Evolutionary conservation across 2,888 invertebrate genomes (phyloP).

Genomic region (Nysson spinosus): DNA sequence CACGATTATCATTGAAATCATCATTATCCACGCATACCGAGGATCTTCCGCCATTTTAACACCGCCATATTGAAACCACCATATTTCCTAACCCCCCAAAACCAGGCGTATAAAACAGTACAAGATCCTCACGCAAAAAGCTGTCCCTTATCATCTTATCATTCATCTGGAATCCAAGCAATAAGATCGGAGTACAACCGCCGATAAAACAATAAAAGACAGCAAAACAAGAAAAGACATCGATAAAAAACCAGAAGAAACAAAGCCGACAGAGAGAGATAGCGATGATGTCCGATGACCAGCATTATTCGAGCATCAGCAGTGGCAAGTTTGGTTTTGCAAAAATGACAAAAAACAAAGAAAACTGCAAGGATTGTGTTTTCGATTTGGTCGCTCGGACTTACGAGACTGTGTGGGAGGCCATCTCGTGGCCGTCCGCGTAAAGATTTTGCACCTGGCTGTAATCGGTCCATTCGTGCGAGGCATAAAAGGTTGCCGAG

Average conservation of each 20-base stretch:
- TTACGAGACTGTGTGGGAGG: constrained; percentile 98
- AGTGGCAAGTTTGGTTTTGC: not conserved
- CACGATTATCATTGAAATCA: no score
- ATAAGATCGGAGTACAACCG: no score
- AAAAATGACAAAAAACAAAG: not conserved
- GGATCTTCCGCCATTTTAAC: no score
- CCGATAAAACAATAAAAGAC: no score
- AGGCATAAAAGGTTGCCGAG: constrained; percentile 97
- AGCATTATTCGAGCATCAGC: not conserved
- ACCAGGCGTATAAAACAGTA: no score
- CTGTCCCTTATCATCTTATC: no score
- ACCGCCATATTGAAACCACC: no score
- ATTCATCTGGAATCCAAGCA: no score
- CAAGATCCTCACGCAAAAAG: no score
- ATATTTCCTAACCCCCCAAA: no score
- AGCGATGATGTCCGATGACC: constrained; percentile 39
- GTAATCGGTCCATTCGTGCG: constrained; percentile 99
- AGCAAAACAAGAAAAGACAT: not conserved
- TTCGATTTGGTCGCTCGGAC: constrained; percentile 78
- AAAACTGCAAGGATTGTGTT: no score
- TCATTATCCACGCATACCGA: no score
- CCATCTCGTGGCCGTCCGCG: constrained; percentile 97
- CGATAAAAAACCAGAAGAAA: not conserved
- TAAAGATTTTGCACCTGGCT: constrained; percentile 98
- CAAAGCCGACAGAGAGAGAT: constrained; percentile 18